These are phyloP conservation scores for Drosophila incognita DNA, from an alignment of 2,888 invertebrate genomes.

Conservation along the genomic window DNA sequence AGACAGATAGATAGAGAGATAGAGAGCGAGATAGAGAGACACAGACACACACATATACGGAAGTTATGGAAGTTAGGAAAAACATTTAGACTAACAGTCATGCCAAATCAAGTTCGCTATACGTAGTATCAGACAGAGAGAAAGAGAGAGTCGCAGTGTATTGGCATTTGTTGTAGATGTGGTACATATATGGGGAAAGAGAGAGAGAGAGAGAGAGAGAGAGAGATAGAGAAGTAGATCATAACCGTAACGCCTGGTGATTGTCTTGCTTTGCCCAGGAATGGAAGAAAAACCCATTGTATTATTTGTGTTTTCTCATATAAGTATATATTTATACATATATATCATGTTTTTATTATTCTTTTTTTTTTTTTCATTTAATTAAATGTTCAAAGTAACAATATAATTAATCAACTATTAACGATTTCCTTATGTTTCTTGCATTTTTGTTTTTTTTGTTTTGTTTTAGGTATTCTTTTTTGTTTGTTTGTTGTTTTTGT, in stretches of 20 bases:
- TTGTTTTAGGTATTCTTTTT: slow-evolving; percentile 43
- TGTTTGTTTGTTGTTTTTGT: slow-evolving; percentile 47
- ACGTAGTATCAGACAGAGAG: slow-evolving; percentile 55
- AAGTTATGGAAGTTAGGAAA: slow-evolving; percentile 49
- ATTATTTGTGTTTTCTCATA: slow-evolving; percentile 74
- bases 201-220: slow-evolving; percentile 12
- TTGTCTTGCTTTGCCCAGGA: slow-evolving; percentile 48
- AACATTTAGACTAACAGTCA: slow-evolving; percentile 75
- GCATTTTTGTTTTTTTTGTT: slow-evolving; percentile 45
- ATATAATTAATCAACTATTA: slow-evolving; percentile 82
- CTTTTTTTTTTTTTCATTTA: slow-evolving; percentile 63
- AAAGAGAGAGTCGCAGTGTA: slow-evolving; percentile 49
- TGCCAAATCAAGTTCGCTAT: slow-evolving; percentile 73
- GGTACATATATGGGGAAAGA: slow-evolving; percentile 24
- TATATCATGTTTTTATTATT: slow-evolving; percentile 63
- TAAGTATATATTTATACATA: slow-evolving; percentile 75
- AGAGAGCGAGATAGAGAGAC: slow-evolving; percentile 28
- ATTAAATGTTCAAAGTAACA: slow-evolving; percentile 84
- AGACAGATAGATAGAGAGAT: slow-evolving; percentile 29
- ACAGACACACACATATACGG: slow-evolving; percentile 61
- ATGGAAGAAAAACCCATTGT: slow-evolving; percentile 68
- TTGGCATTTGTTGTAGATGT: slow-evolving; percentile 23
- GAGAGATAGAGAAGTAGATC: not conserved
- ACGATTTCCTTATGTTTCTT: slow-evolving; percentile 70
- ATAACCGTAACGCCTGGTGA: slow-evolving; percentile 33